Conservation (phyloP, 2,113 vertebrate genomes). For the Syngnathus typhle region DNA sequence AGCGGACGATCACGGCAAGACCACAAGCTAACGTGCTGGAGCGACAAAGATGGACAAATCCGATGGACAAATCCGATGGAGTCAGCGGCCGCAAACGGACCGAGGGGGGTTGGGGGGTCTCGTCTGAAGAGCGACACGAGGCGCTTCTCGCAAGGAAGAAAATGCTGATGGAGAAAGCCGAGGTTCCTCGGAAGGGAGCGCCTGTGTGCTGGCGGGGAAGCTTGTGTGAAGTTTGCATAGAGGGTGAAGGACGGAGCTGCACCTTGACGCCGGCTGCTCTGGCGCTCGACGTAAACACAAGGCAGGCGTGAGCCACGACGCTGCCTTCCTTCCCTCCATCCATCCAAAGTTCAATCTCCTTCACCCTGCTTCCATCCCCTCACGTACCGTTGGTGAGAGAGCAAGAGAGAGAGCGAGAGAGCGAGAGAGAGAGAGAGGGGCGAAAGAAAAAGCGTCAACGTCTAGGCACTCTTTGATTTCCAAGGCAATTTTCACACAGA, state of each 20-base stretch:
- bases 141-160: neutral
- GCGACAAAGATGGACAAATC: neutral
- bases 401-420: too few relatives aligned
- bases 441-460: constrained; percentile 44
- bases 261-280: neutral
- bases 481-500: constrained; percentile 63
- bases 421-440: too few relatives aligned
- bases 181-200: neutral
- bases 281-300: neutral
- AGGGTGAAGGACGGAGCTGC: neutral
- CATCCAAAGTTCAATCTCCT: constrained; percentile 2
- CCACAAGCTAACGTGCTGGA: too few relatives aligned
- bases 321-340: neutral
- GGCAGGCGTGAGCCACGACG: neutral
- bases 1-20: too few relatives aligned
- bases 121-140: neutral
- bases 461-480: constrained; percentile 79
- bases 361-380: constrained; percentile 5
- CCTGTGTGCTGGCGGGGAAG: neutral
- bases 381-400: neutral
- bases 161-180: neutral
- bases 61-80: neutral
- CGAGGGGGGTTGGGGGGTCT: neutral
- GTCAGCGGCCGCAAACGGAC: neutral
- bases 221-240: neutral